These are phyloP conservation scores for Menura novaehollandiae DNA, from an alignment of 2,113 vertebrate species.

Conservation along the genomic window DNA sequence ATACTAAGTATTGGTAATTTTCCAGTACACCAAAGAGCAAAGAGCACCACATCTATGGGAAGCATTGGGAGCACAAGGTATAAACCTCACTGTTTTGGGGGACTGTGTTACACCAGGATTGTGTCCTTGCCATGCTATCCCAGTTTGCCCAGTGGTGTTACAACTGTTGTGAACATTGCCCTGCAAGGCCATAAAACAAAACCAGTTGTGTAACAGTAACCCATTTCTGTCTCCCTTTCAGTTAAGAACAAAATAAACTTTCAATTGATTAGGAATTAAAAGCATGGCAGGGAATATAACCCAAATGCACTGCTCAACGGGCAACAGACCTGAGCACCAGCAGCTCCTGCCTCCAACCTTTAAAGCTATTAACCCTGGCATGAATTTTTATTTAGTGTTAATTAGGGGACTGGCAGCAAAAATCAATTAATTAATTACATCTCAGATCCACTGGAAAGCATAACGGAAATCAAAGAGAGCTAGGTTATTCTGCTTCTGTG, in stretches of 20 bases:
- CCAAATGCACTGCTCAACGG: neutral
- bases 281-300: conserved; percentile 31
- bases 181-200: neutral
- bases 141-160: neutral
- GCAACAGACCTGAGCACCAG: neutral
- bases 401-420: conserved; percentile 51
- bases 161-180: neutral
- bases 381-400: conserved; percentile 64
- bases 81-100: neutral
- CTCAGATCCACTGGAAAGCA: conserved; percentile 40
- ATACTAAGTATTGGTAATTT: neutral
- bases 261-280: conserved; percentile 52
- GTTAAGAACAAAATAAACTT: conserved; percentile 52
- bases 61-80: neutral
- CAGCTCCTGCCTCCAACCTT: conserved; percentile 46
- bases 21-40: neutral
- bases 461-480: conserved; percentile 44
- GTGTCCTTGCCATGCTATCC: accelerated
- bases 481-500: neutral
- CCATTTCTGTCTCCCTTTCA: neutral
- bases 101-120: neutral
- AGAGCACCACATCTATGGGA: neutral
- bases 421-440: conserved; percentile 68
- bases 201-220: neutral
- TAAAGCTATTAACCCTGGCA: conserved; percentile 57